Base-by-base conservation (phyloP, 2,888 invertebrate genomes). In the Leptopilina syphax region DNA sequence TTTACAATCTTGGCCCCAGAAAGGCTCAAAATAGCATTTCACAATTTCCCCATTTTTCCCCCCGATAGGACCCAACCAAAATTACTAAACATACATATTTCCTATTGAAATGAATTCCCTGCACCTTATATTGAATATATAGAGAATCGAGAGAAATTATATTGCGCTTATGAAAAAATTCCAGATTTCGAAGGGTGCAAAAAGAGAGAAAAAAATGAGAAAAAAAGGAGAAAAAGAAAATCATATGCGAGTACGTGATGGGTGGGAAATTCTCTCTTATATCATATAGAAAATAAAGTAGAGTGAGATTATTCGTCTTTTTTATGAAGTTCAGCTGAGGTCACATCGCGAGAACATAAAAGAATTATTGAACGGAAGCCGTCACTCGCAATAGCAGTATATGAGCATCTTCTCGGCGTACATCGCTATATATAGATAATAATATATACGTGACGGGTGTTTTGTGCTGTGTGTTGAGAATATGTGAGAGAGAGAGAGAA, bases 281-380 rank as follows among this genome's bases (percentile, higher is more conserved):
- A 73, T 57, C 47, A 24, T 27, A 73, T 54, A 73, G 27, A 41
- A 34, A 73, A 73, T 73, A 73, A 57, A 73, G 57, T 73, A 73
- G 73, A 73, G 57, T 54, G 57, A 73, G 73, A 73, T 73, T 73
- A 73, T 73, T 73, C 73, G 73, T 73, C 73, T 73, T 73, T 34
- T 73, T 73, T 73, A 57, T 57, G 73, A 73, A 73, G 73, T 73
- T 73, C 57, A 73, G 54, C n/a, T 54, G 81, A 86, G 81, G 78
- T 77, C 78, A 77, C 80, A 78, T 81, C 82, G 80, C 77, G 82
- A 81, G 80, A 79, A 77, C 81, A 85, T 81, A 85, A 86, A 85
- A 85, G 83, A 83, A 85, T 84, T 87, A 87, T 87, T 85, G 84
- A 87, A 84, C 83, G 85, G 82, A 81, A 78, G 80, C 79, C 82